Evolutionary conservation across 1,140 invertebrate genomes (phyloP), one percentile per base, ranked within the genome.

Genomic region (Elymnias hypermnestra): DNA sequence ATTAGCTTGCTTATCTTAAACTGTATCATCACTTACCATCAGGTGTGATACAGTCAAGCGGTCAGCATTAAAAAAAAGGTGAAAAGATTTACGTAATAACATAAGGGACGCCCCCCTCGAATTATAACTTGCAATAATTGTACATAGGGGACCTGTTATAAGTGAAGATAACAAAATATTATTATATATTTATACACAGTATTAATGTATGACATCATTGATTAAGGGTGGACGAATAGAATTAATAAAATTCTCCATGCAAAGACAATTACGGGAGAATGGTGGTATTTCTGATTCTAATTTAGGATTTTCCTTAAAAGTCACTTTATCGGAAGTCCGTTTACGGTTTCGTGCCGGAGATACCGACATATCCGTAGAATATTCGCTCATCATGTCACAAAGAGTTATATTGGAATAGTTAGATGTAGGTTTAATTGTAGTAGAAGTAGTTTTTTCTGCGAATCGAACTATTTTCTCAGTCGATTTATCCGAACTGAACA

Each of bases 211-310:
- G 29, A 13, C 17, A 18, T 12, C 13, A 38, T 45, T 19, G 14
- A 10, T 29, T 12, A 70, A 38, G 5, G 71, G 66, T 15, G 72
- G 71, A 26, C 69, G 64, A 31, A 79, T 75, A n/a, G 62, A 53
- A 42, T 73, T 59, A 23, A 79, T 59, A 29, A 73, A 75, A 31
- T 67, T 62, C 21, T 73, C 53, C 21, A 79, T 39, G 18, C 64
- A 66, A 14, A 59, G 19, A 43, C 65, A 63, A 28, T 62, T 43
- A 1, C 25, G 53, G 46, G 45, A 28, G 3, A 18, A 19, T 43
- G 10, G 7, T 2, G 25, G 14, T 1, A 7, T 15, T 33, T 33
- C 13, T 2, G 26, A 12, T 29, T 7, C 12, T 15, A 5, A 2
- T 15, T 13, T 9, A 7, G 29, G 14, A 8, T 5, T 33, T 13